These are phyloP conservation scores for Acleris emargana DNA, from an alignment of 2,888 invertebrate species.

Conservation along the genomic window DNA sequence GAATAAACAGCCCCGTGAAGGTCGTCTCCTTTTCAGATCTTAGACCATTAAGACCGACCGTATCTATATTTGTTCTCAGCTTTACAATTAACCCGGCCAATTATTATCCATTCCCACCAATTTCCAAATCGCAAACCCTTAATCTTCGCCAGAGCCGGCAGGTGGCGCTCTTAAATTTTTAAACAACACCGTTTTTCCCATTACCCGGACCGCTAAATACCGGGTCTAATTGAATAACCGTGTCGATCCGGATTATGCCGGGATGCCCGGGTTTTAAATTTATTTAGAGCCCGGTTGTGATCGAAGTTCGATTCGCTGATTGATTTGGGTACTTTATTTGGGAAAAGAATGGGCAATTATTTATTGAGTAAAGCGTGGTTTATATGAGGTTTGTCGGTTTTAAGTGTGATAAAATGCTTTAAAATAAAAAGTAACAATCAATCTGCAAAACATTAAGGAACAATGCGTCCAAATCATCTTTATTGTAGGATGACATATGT, in stretches of 20 bases:
- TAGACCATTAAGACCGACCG: too few species aligned
- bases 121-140: slow-evolving; percentile 5
- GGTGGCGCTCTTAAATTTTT: slow-evolving; percentile 26
- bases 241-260: slow-evolving; percentile 28
- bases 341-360: slow-evolving; percentile 31
- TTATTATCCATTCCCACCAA: neutral
- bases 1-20: too few species aligned
- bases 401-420: neutral
- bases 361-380: slow-evolving; percentile 17
- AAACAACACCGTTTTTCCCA: slow-evolving; percentile 33
- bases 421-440: too few species aligned
- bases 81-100: too few species aligned
- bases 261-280: slow-evolving; percentile 27
- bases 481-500: too few species aligned
- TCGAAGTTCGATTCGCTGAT: slow-evolving; percentile 31
- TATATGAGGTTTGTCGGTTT: neutral
- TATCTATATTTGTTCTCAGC: too few species aligned
- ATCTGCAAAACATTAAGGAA: too few species aligned
- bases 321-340: slow-evolving; percentile 33
- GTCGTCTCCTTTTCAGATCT: too few species aligned
- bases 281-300: slow-evolving; percentile 31
- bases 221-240: slow-evolving; percentile 34
- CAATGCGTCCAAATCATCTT: too few species aligned
- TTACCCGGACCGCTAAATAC: slow-evolving; percentile 33
- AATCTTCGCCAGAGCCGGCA: neutral